These are phyloP conservation scores for Torymus aiolomorphi DNA, from an alignment of 2,888 invertebrate species.

Conservation along the genomic window DNA sequence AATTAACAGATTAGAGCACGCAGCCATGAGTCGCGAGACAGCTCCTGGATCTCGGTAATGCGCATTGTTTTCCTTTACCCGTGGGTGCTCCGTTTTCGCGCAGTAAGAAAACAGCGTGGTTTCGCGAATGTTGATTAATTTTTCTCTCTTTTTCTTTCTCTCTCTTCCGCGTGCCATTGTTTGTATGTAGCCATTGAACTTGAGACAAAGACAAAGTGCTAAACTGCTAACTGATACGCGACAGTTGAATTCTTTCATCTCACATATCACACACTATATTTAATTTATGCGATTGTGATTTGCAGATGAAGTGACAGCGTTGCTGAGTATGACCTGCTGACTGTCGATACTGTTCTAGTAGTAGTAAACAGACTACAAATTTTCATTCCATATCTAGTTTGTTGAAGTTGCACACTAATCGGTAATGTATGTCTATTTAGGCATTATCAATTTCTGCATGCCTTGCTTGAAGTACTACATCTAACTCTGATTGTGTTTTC, in stretches of 20 bases:
- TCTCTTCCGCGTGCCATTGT: no score
- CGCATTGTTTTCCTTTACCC: background rate
- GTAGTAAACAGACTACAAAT: background rate
- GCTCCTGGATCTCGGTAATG: no score
- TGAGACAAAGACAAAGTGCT: background rate
- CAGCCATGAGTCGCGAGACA: no score
- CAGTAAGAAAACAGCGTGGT: background rate
- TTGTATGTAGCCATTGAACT: background rate
- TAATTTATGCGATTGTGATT: slow-evolving; percentile 46
- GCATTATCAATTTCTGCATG: background rate
- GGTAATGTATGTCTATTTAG: slow-evolving; percentile 22
- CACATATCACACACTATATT: background rate
- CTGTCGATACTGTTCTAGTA: background rate
- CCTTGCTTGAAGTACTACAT: background rate
- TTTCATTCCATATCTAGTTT: slow-evolving; percentile 17
- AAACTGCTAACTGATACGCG: background rate
- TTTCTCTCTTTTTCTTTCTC: background rate
- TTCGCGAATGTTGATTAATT: background rate
- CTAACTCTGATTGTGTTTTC: background rate
- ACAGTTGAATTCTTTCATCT: slow-evolving; percentile 10
- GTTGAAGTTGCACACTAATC: slow-evolving; percentile 3
- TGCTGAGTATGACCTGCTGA: slow-evolving; percentile 43
- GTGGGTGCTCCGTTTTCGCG: background rate
- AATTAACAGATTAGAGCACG: background rate
- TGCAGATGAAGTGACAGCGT: slow-evolving; percentile 44